Percentiles rank a stretch among this genome's conserved stretches.
Evolutionary conservation across 2,113 vertebrate species (phyloP).

Genomic region (Carassius auratus): DNA sequence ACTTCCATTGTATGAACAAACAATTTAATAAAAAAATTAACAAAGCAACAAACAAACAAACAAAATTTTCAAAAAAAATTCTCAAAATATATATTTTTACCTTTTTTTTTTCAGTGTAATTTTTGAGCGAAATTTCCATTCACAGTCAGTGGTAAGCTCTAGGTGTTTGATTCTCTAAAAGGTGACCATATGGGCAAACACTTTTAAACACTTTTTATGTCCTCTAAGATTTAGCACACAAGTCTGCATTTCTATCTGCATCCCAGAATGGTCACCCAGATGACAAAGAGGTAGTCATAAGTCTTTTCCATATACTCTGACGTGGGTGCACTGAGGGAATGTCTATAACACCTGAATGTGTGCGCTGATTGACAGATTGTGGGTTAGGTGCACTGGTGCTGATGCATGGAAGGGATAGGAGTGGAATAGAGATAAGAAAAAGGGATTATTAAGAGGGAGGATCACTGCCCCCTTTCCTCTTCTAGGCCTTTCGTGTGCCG

Average conservation of each 20-base stretch:
- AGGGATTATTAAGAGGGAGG: slow-evolving; percentile 35
- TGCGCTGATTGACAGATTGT: background rate
- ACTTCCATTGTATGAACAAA: background rate
- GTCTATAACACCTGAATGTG: slow-evolving; percentile 22
- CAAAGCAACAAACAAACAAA: background rate
- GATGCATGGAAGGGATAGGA: slow-evolving; percentile 7
- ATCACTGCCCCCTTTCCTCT: background rate
- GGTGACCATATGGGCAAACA: background rate
- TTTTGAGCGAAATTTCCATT: background rate
- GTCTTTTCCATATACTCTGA: background rate
- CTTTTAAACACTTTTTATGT: background rate
- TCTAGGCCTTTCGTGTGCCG: slow-evolving; percentile 10
- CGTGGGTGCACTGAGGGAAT: background rate
- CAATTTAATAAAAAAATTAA: background rate
- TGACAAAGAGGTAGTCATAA: slow-evolving; percentile 11
- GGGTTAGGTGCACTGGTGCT: background rate
- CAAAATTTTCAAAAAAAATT: too few species aligned
- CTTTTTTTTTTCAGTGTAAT: too few species aligned
- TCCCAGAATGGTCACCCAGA: background rate
- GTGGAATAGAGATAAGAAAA: slow-evolving; percentile 29
- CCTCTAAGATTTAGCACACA: background rate
- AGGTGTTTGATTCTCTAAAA: background rate
- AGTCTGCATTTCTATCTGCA: background rate
- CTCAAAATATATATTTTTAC: background rate
- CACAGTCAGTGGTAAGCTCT: background rate